Conservation (phyloP, 2,113 vertebrate genomes). For the Lanius collurio region DNA sequence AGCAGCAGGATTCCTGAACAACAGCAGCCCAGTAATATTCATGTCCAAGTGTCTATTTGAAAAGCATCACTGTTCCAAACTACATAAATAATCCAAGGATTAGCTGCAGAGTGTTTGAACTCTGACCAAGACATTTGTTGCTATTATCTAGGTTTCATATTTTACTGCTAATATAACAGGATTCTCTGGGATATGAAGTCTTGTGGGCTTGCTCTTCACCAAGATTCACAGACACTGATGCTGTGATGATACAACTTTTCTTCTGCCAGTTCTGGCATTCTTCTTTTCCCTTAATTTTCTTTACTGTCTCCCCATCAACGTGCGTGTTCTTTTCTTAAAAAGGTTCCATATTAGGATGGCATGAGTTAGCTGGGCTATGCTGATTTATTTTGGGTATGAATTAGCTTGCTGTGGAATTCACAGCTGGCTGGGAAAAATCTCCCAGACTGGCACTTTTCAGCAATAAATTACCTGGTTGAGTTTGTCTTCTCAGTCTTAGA, state of each 20-base stretch:
- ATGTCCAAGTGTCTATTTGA: not conserved
- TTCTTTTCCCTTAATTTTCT: not conserved
- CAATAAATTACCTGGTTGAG: not conserved
- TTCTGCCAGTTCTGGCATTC: not conserved
- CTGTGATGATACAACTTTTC: not conserved
- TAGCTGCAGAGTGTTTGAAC: not conserved
- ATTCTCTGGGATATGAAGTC: not conserved
- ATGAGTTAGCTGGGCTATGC: not conserved
- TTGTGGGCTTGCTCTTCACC: not conserved
- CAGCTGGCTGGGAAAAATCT: not conserved
- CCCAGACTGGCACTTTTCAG: not conserved
- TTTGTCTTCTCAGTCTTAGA: not conserved
- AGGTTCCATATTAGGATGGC: not conserved
- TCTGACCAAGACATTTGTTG: not conserved
- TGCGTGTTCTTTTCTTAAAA: not conserved
- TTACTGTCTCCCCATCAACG: not conserved
- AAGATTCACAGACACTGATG: not conserved
- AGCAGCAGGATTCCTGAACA: not conserved
- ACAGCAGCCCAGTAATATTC: not conserved
- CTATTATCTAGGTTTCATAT: not conserved
- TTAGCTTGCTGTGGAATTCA: not conserved
- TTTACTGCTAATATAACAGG: not conserved
- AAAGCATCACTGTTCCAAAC: not conserved
- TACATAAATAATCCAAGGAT: not conserved
- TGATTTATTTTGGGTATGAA: not conserved